phyloP scores from a whole-genome alignment of 1,140 invertebrate genomes.

The Octopus bimaculoides region DNA sequence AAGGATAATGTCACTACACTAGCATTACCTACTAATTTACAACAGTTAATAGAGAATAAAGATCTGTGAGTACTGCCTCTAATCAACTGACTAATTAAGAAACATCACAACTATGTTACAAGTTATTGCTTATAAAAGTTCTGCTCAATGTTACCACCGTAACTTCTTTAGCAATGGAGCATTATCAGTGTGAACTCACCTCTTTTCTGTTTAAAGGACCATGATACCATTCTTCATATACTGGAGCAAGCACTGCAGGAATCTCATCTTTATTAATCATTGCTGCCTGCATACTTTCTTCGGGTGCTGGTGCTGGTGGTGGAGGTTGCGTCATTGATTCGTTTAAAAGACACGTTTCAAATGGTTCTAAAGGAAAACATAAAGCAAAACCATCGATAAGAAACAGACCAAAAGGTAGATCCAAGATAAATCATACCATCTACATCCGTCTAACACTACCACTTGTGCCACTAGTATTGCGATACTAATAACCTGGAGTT shows the following conservation, averaged over 20 bases:
- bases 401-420: too few species aligned
- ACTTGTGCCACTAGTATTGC: too few species aligned
- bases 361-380: slow-evolving; percentile 1
- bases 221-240: slow-evolving; percentile 53
- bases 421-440: too few species aligned
- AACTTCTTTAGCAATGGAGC: too few species aligned
- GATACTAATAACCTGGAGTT: too few species aligned
- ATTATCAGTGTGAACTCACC: slow-evolving; percentile 22
- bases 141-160: too few species aligned
- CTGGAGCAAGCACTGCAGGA: slow-evolving; percentile 24
- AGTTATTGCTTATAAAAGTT: too few species aligned
- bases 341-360: slow-evolving; percentile 12
- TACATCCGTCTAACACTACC: too few species aligned
- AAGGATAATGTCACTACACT: background rate
- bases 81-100: too few species aligned
- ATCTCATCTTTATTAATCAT: background rate
- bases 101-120: too few species aligned
- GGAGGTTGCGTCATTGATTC: slow-evolving; percentile 8
- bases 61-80: too few species aligned
- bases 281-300: background rate
- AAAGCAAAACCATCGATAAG: background rate
- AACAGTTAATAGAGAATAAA: background rate
- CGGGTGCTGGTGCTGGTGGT: slow-evolving; percentile 12
- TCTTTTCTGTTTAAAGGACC: slow-evolving; percentile 43
- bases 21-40: slow-evolving; percentile 2